Base-by-base conservation (phyloP, 2,888 invertebrate species). In the Hylaea fasciaria region DNA sequence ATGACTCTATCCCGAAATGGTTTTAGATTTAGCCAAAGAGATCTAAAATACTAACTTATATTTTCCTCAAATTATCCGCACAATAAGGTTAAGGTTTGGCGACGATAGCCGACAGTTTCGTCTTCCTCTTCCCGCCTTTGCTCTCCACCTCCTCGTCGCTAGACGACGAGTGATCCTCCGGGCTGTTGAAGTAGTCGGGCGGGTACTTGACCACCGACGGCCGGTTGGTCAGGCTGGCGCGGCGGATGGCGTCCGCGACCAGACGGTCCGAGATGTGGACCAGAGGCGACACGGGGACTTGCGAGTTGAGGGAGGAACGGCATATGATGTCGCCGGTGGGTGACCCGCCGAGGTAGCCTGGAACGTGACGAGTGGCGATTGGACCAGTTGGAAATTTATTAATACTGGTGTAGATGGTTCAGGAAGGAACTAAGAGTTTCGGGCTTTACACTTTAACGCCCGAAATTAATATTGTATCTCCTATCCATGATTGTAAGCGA, bases 141-240 rank as follows among this genome's bases (percentile, higher is more conserved):
- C 73, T 78, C 46, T 65, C 70, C 10, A 72, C 77, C 14, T 71
- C 64, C 0, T 89, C 89, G 56, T 89, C 89, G 28, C 87, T 87
- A 0, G 87, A 90, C 0, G 91, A 89, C 0, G 87, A 84, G 0
- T 84, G 78, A 12, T 85, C 83, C 39, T 78, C 83, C 0, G 82
- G 81, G 3, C 71, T 78, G 45, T 86, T 85, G 77, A 92, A 92
- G 71, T 81, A 92, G 60, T 90, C 82, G 0, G 88, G 75, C 0
- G 92, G 92, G 57, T 91, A 92, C 57, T 89, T 92, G 4, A 86
- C 84, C 0, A 83, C 76, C 0, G 88, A 85, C 0, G 90, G 88
- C 48, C 90, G 71, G 44, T 85, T 77, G 1, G 89, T 87, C 0
- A 90, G 76, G 50, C 92, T 92, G 2, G 90, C 90, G 52, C 92